Evolutionary conservation across 2,797 vertebrate genomes (phyloP), one percentile per base, ranked within the genome.

Genomic region (Tachyglossus aculeatus): DNA sequence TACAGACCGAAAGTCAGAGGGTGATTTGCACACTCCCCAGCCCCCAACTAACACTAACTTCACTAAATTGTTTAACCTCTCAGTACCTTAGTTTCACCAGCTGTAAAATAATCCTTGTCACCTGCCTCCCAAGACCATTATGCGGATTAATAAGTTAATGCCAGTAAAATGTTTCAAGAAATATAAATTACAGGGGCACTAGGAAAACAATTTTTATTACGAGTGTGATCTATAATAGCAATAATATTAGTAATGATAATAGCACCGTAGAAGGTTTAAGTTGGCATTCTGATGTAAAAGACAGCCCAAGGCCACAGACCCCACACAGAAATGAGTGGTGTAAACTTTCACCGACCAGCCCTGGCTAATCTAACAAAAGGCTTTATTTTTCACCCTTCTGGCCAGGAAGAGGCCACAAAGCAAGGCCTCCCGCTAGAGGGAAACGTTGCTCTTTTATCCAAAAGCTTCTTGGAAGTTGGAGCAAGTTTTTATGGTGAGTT

Each of bases 361-460:
- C n/a, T n/a, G n/a, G n/a, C n/a, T n/a, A n/a, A n/a, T n/a, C n/a
- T n/a, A n/a, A n/a, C n/a, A 8, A 27, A 27, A 18, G 8, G 10
- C 15, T 47, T 27, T 5, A 1, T 19, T 9, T 7, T 3, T 29
- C 19, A 16, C 19, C 18, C 27, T 18, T 10, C 45, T 9, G 25
- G 31, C 15, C 16, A 29, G 16, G 15, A 14, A 47, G 14, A 48
- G 16, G 15, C n/a, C n/a, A n/a, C n/a, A n/a, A n/a, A 6, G 45
- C 50, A 29, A 10, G 77, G 4, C 65, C 2, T 1, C 29, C 88
- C 92, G 82, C 90, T 90, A 93, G 91, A 88, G 92, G 91, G 91
- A 83, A 91, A 88, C 77, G 50, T 92, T 93, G 92, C 62, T 83
- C 91, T 91, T 89, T 59, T 79, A 64, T 89, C 74, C 4, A 50